A percentile compares a stretch with the other conserved stretches of the same genome.
These are phyloP conservation scores for Kradibia gibbosae DNA, from an alignment of 1,140 invertebrate species.

Conservation along the genomic window DNA sequence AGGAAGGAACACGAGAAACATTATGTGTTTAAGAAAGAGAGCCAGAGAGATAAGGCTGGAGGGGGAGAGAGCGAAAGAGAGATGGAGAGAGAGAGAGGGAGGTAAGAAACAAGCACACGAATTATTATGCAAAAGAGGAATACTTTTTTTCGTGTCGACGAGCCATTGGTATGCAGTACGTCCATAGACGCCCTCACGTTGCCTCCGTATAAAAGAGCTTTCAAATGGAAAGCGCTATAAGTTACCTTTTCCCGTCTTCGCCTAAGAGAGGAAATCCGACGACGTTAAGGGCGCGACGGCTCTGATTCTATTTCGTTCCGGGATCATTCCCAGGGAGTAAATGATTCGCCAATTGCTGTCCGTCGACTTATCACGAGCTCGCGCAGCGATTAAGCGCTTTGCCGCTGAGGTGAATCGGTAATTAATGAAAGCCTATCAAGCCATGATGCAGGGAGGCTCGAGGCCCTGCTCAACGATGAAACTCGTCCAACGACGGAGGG, in stretches of 20 bases:
- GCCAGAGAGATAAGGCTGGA: background rate
- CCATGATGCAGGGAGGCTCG: too few species aligned
- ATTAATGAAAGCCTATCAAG: too few species aligned
- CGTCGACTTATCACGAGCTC: background rate
- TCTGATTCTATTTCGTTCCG: background rate
- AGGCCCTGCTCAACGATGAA: too few species aligned
- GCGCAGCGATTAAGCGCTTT: background rate
- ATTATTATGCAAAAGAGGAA: conserved; percentile 45
- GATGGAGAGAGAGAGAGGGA: conserved; percentile 7
- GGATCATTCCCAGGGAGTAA: background rate
- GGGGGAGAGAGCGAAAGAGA: background rate
- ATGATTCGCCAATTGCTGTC: background rate
- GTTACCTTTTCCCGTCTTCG: background rate
- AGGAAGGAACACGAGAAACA: background rate
- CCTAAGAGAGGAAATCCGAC: background rate
- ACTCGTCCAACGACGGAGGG: too few species aligned
- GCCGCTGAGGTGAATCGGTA: too few species aligned
- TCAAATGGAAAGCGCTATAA: conserved; percentile 8
- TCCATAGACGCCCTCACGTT: background rate
- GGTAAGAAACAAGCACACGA: conserved; percentile 10
- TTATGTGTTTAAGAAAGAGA: background rate
- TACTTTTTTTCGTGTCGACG: conserved; percentile 35
- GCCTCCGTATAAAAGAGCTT: conserved; percentile 31
- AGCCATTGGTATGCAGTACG: conserved; percentile 43
- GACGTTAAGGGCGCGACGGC: background rate